Evolutionary conservation across 2,113 vertebrate genomes (phyloP), one percentile per base, ranked within the genome.

Genomic region (Ptyas mucosa): DNA sequence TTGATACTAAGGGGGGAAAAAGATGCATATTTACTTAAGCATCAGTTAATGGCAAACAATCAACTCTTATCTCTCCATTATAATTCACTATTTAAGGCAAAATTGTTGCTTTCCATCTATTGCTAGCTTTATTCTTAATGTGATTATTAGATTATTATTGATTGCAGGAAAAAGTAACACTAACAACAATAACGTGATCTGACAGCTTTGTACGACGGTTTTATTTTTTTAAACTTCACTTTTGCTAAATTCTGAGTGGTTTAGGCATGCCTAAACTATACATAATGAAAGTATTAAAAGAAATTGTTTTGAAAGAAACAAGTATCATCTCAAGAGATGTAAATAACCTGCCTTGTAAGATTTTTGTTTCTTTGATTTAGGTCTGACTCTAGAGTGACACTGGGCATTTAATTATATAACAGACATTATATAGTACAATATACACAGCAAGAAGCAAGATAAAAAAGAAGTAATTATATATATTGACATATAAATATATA

Each of bases 1-100:
- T 97, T 99, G 99, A 96, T 99, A 99, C 99, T 99, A 91, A 12
- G 75, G 46, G 93, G 64, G 93, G 21, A 94, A 0, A 7, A 24
- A 3, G 8, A 87, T 81, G 69, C 18, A 81, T 81, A 81, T 43
- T 81, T 81, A 81, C 8, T 89, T 23, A 89, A 89, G 5, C 54
- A 58, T 23, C 34, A 89, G 9, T 43, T 57, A 54, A 89, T n/a
- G 10, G 54, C 20, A 57, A 89, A 89, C 10, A 39, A 90, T 90
- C 43, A 75, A n/a, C 6, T 49, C 61, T 51, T 29, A 14, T 89
- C 24, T 61, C 24, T 18, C 39, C 11, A 52, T 90, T 52, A 75
- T 90, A 90, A 90, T 39, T 20, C 29, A 15, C 18, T 2, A 90
- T 75, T 34, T 75, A 75, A 90, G 24, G 12, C 39, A 89, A 61